Conservation (phyloP, 2,113 vertebrate genomes). For the Gymnarchus niloticus region DNA sequence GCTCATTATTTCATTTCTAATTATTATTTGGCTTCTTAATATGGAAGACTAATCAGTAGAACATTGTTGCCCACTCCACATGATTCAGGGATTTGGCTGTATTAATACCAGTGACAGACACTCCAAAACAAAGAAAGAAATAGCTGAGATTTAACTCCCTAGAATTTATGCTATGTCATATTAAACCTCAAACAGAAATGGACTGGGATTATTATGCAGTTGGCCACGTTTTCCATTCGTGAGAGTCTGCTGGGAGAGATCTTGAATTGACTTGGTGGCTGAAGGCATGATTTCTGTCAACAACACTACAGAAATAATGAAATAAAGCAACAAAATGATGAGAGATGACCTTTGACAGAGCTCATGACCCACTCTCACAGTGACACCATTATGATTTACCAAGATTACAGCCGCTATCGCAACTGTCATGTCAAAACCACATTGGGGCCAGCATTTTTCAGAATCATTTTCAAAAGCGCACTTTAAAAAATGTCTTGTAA, state of each 20-base stretch:
- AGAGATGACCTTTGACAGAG: constrained; percentile 11
- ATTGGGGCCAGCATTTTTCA: not conserved
- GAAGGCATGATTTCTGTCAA: not conserved
- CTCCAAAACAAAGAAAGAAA: not conserved
- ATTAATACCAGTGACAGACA: not conserved
- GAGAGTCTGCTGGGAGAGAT: not conserved
- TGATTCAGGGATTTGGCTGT: not conserved
- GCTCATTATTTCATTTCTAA: not conserved
- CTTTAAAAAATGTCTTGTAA: not conserved
- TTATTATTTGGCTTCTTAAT: not conserved
- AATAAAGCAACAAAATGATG: not conserved
- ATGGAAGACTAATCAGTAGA: not conserved
- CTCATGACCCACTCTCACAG: not conserved
- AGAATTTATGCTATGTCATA: not conserved
- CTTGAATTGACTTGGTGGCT: not conserved
- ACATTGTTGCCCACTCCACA: not conserved
- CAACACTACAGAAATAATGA: not conserved
- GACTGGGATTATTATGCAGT: not conserved
- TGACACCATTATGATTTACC: not conserved
- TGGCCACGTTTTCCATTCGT: not conserved
- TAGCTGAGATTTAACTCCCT: not conserved
- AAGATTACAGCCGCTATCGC: not conserved
- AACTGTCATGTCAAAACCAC: not conserved
- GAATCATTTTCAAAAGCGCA: not conserved
- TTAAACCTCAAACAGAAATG: not conserved